Evolutionary conservation across 1,140 invertebrate genomes (phyloP).

Genomic region (Drosophila quadrilineata): DNA sequence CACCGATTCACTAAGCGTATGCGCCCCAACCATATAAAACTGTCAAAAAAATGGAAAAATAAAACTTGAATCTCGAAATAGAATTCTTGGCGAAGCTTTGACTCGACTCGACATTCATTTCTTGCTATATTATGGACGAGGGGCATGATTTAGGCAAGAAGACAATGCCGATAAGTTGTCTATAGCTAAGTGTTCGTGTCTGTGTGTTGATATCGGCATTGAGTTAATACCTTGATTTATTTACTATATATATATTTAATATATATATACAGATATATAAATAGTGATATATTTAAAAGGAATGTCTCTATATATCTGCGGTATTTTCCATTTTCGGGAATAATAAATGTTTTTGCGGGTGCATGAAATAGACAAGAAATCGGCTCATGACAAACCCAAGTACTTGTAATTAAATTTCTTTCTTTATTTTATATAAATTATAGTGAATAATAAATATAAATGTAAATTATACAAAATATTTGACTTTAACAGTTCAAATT

Average conservation of each 20-base stretch:
- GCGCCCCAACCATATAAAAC: constrained; percentile 67
- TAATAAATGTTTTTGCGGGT: constrained; percentile 1
- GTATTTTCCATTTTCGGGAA: constrained; percentile 19
- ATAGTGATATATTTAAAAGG: constrained; percentile 3
- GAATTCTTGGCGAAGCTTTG: constrained; percentile 31
- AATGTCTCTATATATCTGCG: not conserved
- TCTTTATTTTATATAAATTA: too few species aligned
- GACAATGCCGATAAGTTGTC: constrained; percentile 61
- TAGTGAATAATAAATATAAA: too few species aligned
- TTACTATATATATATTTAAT: constrained; percentile 76
- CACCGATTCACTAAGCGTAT: constrained; percentile 77
- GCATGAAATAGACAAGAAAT: constrained; percentile 33
- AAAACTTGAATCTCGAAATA: too few species aligned
- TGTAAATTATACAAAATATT: too few species aligned
- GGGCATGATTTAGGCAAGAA: constrained; percentile 54
- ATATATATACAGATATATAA: too few species aligned
- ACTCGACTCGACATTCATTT: constrained; percentile 21
- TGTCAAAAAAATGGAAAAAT: constrained; percentile 61
- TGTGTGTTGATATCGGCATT: constrained; percentile 40
- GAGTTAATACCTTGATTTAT: constrained; percentile 63
- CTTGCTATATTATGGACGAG: not conserved
- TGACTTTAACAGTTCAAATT: too few species aligned
- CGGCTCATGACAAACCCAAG: constrained; percentile 25
- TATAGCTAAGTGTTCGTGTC: not conserved
- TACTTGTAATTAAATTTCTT: constrained; percentile 18